A percentile compares a stretch with the other conserved stretches of the same genome.
phyloP scores from a whole-genome alignment of 2,888 invertebrate species.

The Sycophila texana region DNA sequence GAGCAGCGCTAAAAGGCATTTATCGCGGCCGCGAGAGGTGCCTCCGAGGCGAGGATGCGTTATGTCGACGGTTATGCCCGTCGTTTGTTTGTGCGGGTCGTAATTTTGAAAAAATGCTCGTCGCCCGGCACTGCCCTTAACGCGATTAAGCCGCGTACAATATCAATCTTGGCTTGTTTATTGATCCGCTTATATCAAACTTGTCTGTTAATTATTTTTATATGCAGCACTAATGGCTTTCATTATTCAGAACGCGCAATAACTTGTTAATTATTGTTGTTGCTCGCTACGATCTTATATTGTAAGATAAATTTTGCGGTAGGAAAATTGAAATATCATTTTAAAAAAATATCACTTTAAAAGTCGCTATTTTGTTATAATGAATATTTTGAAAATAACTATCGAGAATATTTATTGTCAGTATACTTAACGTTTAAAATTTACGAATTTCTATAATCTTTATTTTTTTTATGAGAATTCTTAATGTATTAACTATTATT shows the following conservation, averaged over 20 bases:
- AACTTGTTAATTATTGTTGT: no score
- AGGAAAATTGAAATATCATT: no score
- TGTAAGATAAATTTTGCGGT: neutral
- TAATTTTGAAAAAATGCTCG: slow-evolving; percentile 44
- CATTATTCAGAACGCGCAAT: neutral
- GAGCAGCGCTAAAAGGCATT: slow-evolving; percentile 32
- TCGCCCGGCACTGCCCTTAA: slow-evolving; percentile 11
- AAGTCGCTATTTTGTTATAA: neutral
- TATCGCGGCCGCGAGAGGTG: slow-evolving; percentile 18
- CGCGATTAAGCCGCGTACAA: slow-evolving; percentile 29
- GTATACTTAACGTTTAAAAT: no score
- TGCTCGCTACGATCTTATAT: neutral
- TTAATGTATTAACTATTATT: neutral
- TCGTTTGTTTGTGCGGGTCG: slow-evolving; percentile 42
- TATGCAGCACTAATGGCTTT: neutral
- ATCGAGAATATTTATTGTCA: no score
- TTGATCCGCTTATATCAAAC: neutral
- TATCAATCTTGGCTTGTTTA: slow-evolving; percentile 38
- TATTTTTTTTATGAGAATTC: no score
- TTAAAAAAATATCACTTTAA: neutral
- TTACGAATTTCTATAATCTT: no score
- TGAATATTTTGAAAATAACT: neutral
- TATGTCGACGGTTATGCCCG: slow-evolving; percentile 36
- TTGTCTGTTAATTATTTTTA: neutral
- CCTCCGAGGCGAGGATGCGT: slow-evolving; percentile 13